Conservation (phyloP, 2,113 vertebrate genomes). For the Cyanoramphus novaezelandiae region DNA sequence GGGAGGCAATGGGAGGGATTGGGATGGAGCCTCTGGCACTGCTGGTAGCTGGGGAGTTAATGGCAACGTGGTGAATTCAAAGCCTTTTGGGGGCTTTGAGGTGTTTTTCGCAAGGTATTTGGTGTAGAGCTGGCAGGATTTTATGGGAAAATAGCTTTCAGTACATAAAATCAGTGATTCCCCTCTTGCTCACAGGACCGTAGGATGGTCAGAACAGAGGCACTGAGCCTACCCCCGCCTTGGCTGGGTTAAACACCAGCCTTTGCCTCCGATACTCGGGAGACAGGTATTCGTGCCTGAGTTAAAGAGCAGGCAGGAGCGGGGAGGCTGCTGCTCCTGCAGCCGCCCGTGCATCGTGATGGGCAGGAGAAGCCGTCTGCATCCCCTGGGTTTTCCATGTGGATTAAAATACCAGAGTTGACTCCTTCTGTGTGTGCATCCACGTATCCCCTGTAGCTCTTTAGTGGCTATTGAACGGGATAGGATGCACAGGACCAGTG, state of each 20-base stretch:
- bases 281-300: neutral
- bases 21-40: fast-evolving
- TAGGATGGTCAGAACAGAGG: neutral
- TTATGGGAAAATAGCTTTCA: neutral
- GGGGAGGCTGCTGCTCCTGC: neutral
- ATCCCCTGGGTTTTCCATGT: neutral
- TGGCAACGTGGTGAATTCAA: neutral
- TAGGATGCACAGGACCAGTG: fast-evolving
- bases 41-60: neutral
- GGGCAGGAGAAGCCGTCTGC: neutral
- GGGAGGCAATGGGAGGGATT: neutral
- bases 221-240: neutral
- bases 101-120: no score
- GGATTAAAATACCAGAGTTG: fast-evolving
- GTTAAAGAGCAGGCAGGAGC: neutral
- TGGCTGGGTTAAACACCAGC: neutral
- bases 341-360: fast-evolving
- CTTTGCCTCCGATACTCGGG: fast-evolving
- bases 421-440: fast-evolving
- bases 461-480: neutral
- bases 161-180: neutral
- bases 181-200: neutral
- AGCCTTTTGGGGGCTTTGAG: neutral
- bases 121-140: neutral
- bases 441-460: neutral